Base-by-base conservation (phyloP, 2,888 invertebrate genomes). In the Monopis laevigella region DNA sequence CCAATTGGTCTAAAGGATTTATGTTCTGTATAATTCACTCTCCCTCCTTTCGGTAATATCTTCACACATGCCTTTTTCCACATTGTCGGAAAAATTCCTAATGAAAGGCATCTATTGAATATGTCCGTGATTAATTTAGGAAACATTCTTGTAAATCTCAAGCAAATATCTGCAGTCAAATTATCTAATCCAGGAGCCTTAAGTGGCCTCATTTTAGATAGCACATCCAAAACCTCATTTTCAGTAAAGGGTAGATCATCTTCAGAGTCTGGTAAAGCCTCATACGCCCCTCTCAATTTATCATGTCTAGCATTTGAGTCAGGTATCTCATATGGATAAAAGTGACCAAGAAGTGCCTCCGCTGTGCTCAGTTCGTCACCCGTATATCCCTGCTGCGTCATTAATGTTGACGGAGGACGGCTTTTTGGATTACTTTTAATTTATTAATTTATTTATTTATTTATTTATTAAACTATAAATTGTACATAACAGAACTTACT, bases 31-130 rank as follows among this genome's bases (percentile, higher is more conserved):
- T 43, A 36, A n/a, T 46, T 46, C 1, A 39, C 35, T 35, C 51
- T 53, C 2, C 29, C 39, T 0, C 50, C 46, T 42, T 57, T 56
- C 1, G 54, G 55, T 1, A 57, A 49, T 6, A 52, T 49, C 39
- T 49, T 53, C 0, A 49, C 44, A 1, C 24, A 35, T 0, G 51
- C 47, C 0, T 6, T 16, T 36, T 54, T 54, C 55, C 55, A 56
- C 3, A 3, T 21, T n/a, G 14, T 21, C 3, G 49, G 49, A 21
- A 49, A 49, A 16, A 47, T 28, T 4, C 30, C 14, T 1, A 43
- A 6, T 26, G 19, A 1, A 7, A 46, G 10, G 28, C 43, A 41
- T 6, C 26, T 6, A 34, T 42, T 38, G 1, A 32, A 6, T 2
- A 30, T 18, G 14, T 21, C 13, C 2, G 40, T 32, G 21, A 41